phyloP scores from a whole-genome alignment of 2,113 vertebrate species.

The Burhinus oedicnemus region DNA sequence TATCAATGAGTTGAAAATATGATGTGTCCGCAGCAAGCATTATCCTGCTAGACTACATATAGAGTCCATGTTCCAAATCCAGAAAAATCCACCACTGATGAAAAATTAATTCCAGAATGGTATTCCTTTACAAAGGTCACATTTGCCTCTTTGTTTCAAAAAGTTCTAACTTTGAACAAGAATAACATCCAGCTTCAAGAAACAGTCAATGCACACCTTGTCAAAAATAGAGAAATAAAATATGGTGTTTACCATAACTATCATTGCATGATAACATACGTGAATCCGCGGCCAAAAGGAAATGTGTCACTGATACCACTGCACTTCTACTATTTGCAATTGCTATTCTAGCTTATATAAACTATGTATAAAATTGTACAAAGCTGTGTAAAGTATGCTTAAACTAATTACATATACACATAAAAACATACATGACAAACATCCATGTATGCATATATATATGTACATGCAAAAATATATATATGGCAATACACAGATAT shows the following conservation, averaged over 20 bases:
- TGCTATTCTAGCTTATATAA: neutral
- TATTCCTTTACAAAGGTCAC: neutral
- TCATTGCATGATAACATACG: fast-evolving
- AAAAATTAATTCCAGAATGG: neutral
- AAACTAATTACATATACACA: neutral
- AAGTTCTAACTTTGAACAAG: neutral
- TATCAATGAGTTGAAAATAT: neutral
- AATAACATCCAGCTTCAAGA: neutral
- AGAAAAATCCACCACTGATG: neutral
- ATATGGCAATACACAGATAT: neutral
- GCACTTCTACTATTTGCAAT: neutral
- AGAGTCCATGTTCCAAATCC: neutral
- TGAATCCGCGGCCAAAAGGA: neutral
- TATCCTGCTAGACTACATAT: too few species aligned
- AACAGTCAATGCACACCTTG: neutral
- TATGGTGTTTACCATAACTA: neutral
- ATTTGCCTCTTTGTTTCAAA: neutral
- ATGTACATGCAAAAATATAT: neutral
- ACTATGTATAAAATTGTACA: neutral
- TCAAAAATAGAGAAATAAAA: neutral
- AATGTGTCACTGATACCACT: neutral
- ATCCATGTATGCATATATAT: fast-evolving
- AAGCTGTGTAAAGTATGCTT: neutral
- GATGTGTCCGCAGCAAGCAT: neutral
- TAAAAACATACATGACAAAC: neutral